Conservation (phyloP, 1,140 invertebrate genomes). For the Leptinotarsa defecta region DNA sequence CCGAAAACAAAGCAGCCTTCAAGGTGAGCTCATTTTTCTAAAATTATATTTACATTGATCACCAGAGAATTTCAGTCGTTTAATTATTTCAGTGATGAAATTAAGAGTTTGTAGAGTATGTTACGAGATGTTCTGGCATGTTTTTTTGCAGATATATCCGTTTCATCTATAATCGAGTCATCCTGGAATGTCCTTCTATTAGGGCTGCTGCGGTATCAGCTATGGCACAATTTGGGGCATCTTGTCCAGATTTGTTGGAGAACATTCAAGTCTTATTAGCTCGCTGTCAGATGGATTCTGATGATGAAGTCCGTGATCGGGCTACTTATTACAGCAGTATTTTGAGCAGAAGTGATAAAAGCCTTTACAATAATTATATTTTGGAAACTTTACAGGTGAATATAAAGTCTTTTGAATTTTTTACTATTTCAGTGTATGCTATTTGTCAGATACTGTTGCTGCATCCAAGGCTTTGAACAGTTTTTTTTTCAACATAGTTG, state of each 20-base stretch:
- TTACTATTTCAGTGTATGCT: no score
- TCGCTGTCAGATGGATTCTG: constrained; percentile 93
- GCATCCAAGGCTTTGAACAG: no score
- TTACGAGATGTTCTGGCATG: not conserved
- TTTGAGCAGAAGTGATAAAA: constrained; percentile 67
- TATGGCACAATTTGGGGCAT: constrained; percentile 95
- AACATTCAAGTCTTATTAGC: constrained; percentile 84
- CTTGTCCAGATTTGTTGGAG: constrained; percentile 86
- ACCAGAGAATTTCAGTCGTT: not conserved
- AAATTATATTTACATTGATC: no score
- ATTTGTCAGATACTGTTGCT: no score
- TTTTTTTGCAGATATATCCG: constrained; percentile 79
- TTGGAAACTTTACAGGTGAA: constrained; percentile 72
- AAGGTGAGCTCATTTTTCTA: constrained; percentile 54
- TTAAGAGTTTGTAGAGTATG: not conserved
- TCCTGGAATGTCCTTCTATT: constrained; percentile 93
- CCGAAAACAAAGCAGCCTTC: constrained; percentile 93
- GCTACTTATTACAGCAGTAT: constrained; percentile 96
- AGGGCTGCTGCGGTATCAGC: constrained; percentile 95
- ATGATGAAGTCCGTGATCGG: constrained; percentile 97
- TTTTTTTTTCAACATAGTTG: no score
- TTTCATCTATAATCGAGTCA: constrained; percentile 98
- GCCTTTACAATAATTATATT: constrained; percentile 83
- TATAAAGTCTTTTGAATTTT: no score
- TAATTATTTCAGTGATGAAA: not conserved